Percentiles rank a stretch among this genome's conserved stretches.
Evolutionary conservation across 2,888 invertebrate species (phyloP).

Genomic region (Hyposoter dolosus): DNA sequence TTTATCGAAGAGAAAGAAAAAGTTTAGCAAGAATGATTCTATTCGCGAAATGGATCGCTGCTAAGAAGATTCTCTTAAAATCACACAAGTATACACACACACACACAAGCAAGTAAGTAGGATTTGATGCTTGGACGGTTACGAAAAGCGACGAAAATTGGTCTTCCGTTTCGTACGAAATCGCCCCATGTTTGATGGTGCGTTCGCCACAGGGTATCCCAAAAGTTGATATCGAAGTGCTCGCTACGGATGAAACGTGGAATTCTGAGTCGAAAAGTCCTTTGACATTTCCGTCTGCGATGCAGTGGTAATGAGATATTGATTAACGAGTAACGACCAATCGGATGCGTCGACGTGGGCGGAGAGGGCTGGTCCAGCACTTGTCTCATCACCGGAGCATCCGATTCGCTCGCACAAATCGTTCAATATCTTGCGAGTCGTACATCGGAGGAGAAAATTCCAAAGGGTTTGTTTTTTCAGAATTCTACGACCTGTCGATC

Average conservation of each 20-base stretch:
- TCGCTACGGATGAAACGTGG: not conserved
- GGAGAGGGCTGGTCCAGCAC: not conserved
- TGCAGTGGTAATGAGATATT: not conserved
- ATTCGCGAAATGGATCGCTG: slow-evolving; percentile 41
- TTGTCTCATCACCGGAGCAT: not conserved
- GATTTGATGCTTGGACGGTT: slow-evolving; percentile 57
- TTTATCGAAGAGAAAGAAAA: slow-evolving; percentile 22
- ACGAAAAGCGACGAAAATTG: slow-evolving; percentile 64
- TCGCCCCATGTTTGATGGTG: not conserved
- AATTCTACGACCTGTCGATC: not conserved
- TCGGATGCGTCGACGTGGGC: not conserved
- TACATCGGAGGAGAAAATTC: not conserved
- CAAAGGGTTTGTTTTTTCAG: not conserved
- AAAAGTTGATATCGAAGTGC: not conserved
- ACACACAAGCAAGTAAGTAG: not conserved
- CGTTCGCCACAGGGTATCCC: slow-evolving; percentile 2
- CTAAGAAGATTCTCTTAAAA: slow-evolving; percentile 44
- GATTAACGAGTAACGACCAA: not conserved
- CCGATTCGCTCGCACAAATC: not conserved
- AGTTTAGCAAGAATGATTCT: slow-evolving; percentile 46
- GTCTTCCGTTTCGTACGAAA: slow-evolving; percentile 56
- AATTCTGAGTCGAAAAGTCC: not conserved
- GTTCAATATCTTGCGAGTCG: not conserved
- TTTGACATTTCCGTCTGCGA: not conserved
- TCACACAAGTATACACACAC: slow-evolving; percentile 16